Base-by-base conservation (phyloP, 2,888 invertebrate species). In the Meteorus cinctellus region DNA sequence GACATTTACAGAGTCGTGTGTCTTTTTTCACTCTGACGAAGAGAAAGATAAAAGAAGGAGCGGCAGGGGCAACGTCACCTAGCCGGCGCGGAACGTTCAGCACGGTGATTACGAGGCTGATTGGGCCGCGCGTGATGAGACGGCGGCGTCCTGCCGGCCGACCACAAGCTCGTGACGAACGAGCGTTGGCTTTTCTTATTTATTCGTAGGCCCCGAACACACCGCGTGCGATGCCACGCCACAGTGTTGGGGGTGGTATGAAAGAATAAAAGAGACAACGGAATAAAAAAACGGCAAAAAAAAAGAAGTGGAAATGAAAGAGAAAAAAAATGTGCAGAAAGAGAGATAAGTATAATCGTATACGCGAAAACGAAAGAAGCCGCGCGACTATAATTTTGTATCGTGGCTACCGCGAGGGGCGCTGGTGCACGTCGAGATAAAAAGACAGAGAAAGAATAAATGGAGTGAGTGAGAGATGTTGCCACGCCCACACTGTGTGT, bases 41-140 rank as follows among this genome's bases (percentile, higher is more conserved):
- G 65, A 65, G 16, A 71, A 59, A 71, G 55, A 70, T 60, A 71
- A 71, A 62, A 71, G 62, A 71, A 71, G 71, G 72, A 72, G 72
- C 72, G 62, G 63, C 63, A 74, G 71, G 72, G 77, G 60, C 72
- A 76, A 63, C 76, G 76, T 72, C 76, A 72, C 76, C 75, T 70
- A 70, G 65, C 62, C 68, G 70, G 70, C 62, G 76, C 76, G 79
- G 77, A 73, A 77, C 74, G 69, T 75, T 77, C 78, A 85, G 84
- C 88, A 87, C 88, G 87, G 89, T 89, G 88, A 89, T 89, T 89
- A 89, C 88, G 88, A 86, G 87, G 84, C 89, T 89, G 89, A 89
- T 89, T 89, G 89, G 89, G 79, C 89, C 88, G 89, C 87, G 86
- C 84, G 87, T 88, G 88, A 89, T 89, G 89, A 89, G 88, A 89